Evolutionary conservation across 2,888 invertebrate species (phyloP).

Genomic region (Agrotis segetum): DNA sequence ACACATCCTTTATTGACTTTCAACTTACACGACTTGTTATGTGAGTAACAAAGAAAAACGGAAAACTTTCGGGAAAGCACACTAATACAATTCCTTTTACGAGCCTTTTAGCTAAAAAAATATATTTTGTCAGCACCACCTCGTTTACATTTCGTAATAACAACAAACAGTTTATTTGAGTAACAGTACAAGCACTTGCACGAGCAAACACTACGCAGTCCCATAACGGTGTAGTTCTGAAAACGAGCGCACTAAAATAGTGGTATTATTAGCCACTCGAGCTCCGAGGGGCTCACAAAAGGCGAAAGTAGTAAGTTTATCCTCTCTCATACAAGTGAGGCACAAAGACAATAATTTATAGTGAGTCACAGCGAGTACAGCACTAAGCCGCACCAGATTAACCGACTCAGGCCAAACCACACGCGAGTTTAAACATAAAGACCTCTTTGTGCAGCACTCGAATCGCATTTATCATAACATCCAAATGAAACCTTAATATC

Average conservation of each 20-base stretch:
- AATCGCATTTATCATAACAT: slow-evolving; percentile 68
- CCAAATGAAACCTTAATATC: slow-evolving; percentile 58
- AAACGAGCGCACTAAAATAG: slow-evolving; percentile 59
- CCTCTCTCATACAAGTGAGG: slow-evolving; percentile 75
- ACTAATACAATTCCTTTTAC: neutral
- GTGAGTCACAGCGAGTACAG: slow-evolving; percentile 74
- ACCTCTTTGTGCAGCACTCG: slow-evolving; percentile 69
- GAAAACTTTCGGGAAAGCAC: slow-evolving; percentile 3
- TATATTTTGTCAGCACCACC: too few relatives aligned
- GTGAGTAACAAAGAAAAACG: slow-evolving; percentile 24
- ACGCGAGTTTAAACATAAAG: slow-evolving; percentile 76
- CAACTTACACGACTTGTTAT: slow-evolving; percentile 46
- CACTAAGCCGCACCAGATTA: slow-evolving; percentile 81
- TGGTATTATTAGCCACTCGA: slow-evolving; percentile 58
- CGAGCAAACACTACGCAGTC: slow-evolving; percentile 13
- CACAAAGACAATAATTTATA: slow-evolving; percentile 85
- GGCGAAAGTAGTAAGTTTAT: slow-evolving; percentile 77
- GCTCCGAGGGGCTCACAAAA: slow-evolving; percentile 63
- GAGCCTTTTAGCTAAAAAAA: neutral
- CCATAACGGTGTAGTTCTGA: slow-evolving; percentile 26
- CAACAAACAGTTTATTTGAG: neutral
- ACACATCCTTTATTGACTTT: slow-evolving; percentile 62
- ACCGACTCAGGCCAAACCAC: slow-evolving; percentile 76
- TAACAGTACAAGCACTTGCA: slow-evolving; percentile 3
- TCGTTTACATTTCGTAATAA: neutral